Evolutionary conservation across 1,140 invertebrate species (phyloP), one percentile per base, ranked within the genome.

Genomic region (Maniola jurtina): DNA sequence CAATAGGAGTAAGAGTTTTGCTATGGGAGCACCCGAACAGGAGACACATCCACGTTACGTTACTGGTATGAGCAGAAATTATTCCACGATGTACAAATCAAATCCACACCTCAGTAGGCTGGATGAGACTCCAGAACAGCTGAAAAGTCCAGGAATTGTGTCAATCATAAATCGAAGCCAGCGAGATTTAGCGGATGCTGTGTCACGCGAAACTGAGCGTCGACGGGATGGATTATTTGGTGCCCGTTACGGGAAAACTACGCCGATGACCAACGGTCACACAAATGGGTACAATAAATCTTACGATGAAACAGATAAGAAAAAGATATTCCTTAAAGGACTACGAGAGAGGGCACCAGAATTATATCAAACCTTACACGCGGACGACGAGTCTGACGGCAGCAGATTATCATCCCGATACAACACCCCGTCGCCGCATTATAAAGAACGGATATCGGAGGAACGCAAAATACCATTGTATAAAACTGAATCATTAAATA

Each of bases 101-200:
- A 96, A 94, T 82, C 94, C 95, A 13, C 95, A 96, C 68, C 81
- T 96, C 15, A 94, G 94, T 76, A 91, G 93, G 16, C 82, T 95
- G 25, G 92, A 94, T 69, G 94, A 95, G 74, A 93, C 93, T 25
- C 93, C 94, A 7, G 92, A 94, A 63, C 95, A 95, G 15, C 86
- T 97, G 0, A 96, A 96, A 76, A 96, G 95, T 80, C 96, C 96
- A 0, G 95, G 95, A 42, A 95, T 97, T 61, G 94, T 97, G 6
- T 95, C 95, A 48, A 95, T 95, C 71, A 95, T 97, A 34, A 96
- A 94, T 82, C 92, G 96, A 56, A 96, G 95, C 78, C 95, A 96
- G 70, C 93, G 94, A 61, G 95, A 96, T 81, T 81, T 97, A 7
- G 93, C 93, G 10, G 89, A 91, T 71, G 89, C 89, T 4, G 84